phyloP scores from a whole-genome alignment of 2,113 vertebrate genomes.

The Anser cygnoides region DNA sequence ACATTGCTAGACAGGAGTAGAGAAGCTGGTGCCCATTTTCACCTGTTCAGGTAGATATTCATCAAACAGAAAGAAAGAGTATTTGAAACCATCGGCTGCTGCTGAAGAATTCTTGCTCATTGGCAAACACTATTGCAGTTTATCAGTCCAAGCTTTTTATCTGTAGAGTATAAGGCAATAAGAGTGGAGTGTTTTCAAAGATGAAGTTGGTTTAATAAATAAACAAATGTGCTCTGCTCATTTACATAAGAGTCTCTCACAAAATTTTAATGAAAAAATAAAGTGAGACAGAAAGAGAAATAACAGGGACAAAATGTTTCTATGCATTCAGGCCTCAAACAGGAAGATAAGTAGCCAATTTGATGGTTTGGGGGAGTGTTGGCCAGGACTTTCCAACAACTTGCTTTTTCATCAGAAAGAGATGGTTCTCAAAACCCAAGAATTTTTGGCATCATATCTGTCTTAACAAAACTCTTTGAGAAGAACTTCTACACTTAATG shows the following conservation, averaged over 20 bases:
- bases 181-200: background rate
- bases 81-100: background rate
- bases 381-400: background rate
- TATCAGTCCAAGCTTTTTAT: background rate
- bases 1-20: background rate
- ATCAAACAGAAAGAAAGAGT: background rate
- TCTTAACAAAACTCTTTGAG: background rate
- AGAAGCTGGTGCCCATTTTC: background rate
- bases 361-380: fast-evolving
- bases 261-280: background rate
- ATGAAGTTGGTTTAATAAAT: background rate
- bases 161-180: background rate
- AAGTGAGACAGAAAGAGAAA: background rate
- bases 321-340: background rate
- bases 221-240: background rate
- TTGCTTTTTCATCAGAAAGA: background rate
- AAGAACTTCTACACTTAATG: background rate
- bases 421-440: background rate
- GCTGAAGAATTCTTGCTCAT: background rate
- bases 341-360: background rate
- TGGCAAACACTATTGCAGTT: background rate
- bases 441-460: background rate
- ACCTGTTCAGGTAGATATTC: background rate
- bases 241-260: background rate
- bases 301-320: background rate